Base-by-base conservation (phyloP, 2,888 invertebrate genomes). In the Calameuta pallipes region DNA sequence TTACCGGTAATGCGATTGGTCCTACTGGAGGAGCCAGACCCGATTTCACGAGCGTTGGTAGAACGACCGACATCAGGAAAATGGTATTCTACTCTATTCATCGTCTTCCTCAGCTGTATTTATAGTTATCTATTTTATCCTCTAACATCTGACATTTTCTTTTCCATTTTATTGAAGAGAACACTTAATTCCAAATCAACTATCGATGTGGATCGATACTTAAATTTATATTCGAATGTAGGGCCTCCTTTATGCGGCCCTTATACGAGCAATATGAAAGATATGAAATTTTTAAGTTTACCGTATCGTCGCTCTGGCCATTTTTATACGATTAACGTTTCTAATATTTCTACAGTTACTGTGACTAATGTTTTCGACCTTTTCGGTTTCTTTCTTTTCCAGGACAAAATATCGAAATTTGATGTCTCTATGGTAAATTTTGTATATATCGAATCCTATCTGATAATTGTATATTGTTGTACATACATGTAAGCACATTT, bases 81-180 rank as follows among this genome's bases (percentile, higher is more conserved):
- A 91, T 89, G 91, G 91, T 91, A 91, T 87, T 87, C 84, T 86
- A 83, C 84, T 87, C 85, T 80, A 84, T 82, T 87, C 79, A 84
- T 83, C 78, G 78, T 76, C 69, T 76, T 71, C 70, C 74, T 79
- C 30, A 73, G 23, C 71, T 41, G 15, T 76, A 78, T 75, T 76
- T 71, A 31, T 69, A 56, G 76, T 41, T 79, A 41, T 71, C 71
- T 74, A 37, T 76, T 9, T 56, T 56, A 56, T 23, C 0, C 23
- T 56, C 1, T 23, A 56, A 23, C 9, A 78, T 79, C 71, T 70
- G 33, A 41, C 77, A 74, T 12, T 75, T 41, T 77, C 76, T 76
- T 33, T 71, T 41, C 74, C 80, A 15, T 68, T 11, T 34, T 15
- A 74, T 68, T 75, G 4, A 36, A 30, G 35, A 77, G 78, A 80